Conservation (phyloP, 2,888 invertebrate genomes). For the Biston betularia region DNA sequence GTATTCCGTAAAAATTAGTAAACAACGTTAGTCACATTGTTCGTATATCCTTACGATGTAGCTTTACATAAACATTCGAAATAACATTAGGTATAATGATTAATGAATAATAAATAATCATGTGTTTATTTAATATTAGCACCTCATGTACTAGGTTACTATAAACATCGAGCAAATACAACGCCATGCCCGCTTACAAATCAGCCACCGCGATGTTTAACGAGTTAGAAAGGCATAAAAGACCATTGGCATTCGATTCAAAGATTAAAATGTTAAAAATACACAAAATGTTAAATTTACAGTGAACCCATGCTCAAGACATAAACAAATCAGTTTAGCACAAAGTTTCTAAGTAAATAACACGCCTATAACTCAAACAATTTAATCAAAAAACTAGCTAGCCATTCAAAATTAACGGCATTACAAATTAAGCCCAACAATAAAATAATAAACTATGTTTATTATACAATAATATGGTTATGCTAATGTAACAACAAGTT, state of each 20-base stretch:
- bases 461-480: conserved; percentile 51
- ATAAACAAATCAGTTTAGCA: conserved; percentile 34
- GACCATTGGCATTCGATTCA: conserved; percentile 35
- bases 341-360: conserved; percentile 34
- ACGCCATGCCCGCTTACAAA: conserved; percentile 38
- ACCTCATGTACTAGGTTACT: conserved; percentile 39
- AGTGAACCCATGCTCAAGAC: conserved; percentile 24
- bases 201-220: conserved; percentile 39
- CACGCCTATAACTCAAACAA: conserved; percentile 35
- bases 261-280: too few species aligned
- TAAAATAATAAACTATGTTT: conserved; percentile 40
- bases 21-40: too few species aligned
- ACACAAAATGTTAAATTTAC: conserved; percentile 37
- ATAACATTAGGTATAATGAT: too few species aligned
- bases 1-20: too few species aligned
- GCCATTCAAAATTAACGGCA: conserved; percentile 36
- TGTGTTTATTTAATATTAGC: conserved; percentile 41
- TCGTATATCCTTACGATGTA: too few species aligned
- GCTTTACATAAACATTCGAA: too few species aligned
- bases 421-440: conserved; percentile 41
- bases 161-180: conserved; percentile 41
- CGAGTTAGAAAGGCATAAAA: conserved; percentile 39
- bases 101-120: too few species aligned
- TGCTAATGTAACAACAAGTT: conserved; percentile 57
- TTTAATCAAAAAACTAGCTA: conserved; percentile 31